phyloP scores from a whole-genome alignment of 2,888 invertebrate genomes.

The Xestia ashworthii region DNA sequence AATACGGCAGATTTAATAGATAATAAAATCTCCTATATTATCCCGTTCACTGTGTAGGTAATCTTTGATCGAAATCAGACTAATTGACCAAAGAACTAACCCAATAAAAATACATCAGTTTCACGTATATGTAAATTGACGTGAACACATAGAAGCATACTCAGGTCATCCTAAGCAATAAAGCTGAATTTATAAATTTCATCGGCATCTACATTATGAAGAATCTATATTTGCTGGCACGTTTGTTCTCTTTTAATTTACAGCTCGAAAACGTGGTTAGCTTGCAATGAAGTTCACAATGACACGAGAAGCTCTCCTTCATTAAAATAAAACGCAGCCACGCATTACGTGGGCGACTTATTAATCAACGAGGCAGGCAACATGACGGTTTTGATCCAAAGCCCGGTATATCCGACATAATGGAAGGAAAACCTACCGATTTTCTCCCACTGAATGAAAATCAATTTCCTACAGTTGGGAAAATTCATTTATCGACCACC shows the following conservation, averaged over 20 bases:
- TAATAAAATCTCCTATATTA: background rate
- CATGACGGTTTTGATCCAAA: conserved; percentile 59
- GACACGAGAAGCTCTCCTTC: conserved; percentile 22
- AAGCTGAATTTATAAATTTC: background rate
- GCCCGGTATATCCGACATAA: conserved; percentile 68
- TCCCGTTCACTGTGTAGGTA: background rate
- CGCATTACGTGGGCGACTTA: conserved; percentile 42
- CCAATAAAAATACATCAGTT: conserved; percentile 5
- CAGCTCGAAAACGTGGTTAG: conserved; percentile 5
- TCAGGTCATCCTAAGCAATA: background rate
- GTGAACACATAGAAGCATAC: background rate
- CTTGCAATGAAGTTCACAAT: conserved; percentile 26
- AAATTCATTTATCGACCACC: conserved; percentile 83
- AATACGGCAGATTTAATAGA: background rate
- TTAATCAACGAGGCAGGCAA: conserved; percentile 58
- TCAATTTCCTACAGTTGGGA: conserved; percentile 79
- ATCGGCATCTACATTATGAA: background rate
- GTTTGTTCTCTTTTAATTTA: conserved; percentile 22
- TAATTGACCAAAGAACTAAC: conserved; percentile 1
- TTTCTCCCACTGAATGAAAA: conserved; percentile 79
- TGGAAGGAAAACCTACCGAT: conserved; percentile 72
- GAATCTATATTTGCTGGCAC: background rate
- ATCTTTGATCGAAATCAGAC: conserved; percentile 12
- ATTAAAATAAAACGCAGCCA: conserved; percentile 32
- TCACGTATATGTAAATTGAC: background rate